These are phyloP conservation scores for Dryomyza anilis DNA, from an alignment of 2,888 invertebrate genomes.

Conservation along the genomic window DNA sequence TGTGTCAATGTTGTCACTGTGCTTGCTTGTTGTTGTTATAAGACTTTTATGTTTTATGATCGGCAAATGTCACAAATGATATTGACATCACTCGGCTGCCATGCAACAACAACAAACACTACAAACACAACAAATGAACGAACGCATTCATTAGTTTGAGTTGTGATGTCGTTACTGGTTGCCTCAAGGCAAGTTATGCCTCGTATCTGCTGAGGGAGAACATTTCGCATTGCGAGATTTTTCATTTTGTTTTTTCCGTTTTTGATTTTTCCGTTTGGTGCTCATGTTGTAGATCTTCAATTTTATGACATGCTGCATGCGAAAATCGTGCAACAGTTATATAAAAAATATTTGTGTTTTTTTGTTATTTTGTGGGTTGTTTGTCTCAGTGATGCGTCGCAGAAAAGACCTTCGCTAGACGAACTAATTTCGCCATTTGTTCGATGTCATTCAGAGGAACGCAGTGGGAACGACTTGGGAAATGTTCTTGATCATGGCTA, in stretches of 20 bases:
- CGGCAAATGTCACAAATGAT: constrained; percentile 40
- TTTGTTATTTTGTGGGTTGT: background rate
- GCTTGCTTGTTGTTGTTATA: constrained; percentile 9
- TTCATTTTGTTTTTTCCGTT: constrained; percentile 33
- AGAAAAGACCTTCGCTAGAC: constrained; percentile 9
- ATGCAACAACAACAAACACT: background rate
- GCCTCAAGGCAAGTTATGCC: background rate
- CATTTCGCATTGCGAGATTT: constrained; percentile 3
- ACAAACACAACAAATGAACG: background rate
- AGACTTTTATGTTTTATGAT: constrained; percentile 33
- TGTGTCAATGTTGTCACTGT: background rate
- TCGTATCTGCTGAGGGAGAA: background rate
- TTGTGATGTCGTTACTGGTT: background rate
- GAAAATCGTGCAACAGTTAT: constrained; percentile 8
- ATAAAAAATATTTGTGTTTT: background rate
- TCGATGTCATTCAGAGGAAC: constrained; percentile 3
- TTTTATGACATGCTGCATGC: constrained; percentile 17
- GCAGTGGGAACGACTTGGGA: background rate
- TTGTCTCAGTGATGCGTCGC: background rate
- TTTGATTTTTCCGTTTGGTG: background rate
- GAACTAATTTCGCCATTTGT: background rate
- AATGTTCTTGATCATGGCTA: no score
- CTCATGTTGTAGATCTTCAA: constrained; percentile 10
- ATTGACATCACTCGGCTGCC: constrained; percentile 37
- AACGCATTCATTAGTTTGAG: constrained; percentile 4